Evolutionary conservation across 2,113 vertebrate species (phyloP), one percentile per base, ranked within the genome.

Genomic region (Larimichthys polyactis): DNA sequence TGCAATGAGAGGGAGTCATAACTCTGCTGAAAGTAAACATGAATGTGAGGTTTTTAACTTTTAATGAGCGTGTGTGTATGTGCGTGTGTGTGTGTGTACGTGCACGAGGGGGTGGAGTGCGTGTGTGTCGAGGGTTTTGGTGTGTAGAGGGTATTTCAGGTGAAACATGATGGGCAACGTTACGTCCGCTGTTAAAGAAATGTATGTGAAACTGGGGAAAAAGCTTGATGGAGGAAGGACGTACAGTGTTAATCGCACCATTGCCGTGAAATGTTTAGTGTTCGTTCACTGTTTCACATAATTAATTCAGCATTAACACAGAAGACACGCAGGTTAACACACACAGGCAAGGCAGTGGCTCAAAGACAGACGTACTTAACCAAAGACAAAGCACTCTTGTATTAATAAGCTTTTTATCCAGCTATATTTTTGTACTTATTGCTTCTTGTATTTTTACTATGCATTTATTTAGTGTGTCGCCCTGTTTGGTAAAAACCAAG

Each of bases 301-400:
- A 59, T 16, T 0, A 4, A 29, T 54, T 29, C 29, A 71, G 48
- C 32, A 64, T 10, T 65, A 17, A 65, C 64, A 62, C 65, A 69
- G 44, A 46, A 46, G 29, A 49, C 27, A 36, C 51, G 29, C 55
- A 48, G 49, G 44, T 60, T 11, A 59, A 85, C 59, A 80, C 59
- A 74, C 46, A 78, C 51, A 40, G 15, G 5, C 24, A 57, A 51
- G 24, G 29, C 65, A 11, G 79, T 20, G 69, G 52, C 60, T 75
- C 68, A 40, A 87, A 83, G 73, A 87, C 74, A 79, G 60, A 90
- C 29, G 54, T 79, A 80, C 87, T 72, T 93, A 92, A 94, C 94
- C 94, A 95, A 96, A 94, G 93, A 94, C 49, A 14, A 84, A 93
- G 91, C 91, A 93, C 87, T 94, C 88, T 20, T 90, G 71, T 91